Base-by-base conservation (phyloP, 2,888 invertebrate species). In the Listrodromus nycthemerus region DNA sequence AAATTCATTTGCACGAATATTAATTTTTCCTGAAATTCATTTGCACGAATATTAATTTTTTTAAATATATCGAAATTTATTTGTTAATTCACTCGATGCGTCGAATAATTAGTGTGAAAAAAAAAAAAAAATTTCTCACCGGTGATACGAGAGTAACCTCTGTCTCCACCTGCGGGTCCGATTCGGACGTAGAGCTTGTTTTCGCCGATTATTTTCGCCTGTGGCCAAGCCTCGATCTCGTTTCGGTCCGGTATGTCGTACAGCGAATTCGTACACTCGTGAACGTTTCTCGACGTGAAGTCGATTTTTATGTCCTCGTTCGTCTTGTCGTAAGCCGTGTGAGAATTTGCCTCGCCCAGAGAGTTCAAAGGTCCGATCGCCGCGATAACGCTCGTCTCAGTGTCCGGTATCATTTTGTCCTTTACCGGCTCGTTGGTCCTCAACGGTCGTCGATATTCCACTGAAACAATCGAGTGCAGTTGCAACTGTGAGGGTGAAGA, bases 311-410 rank as follows among this genome's bases (percentile, higher is more conserved):
- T 95, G 89, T 97, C 97, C 73, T 94, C 95, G 86, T 95, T 95
- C 0, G 96, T 97, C 88, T 96, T 96, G 90, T 97, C 97, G 91
- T 95, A 95, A 84, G 95, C 95, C 71, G 96, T 95, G 92, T 98
- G 98, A 0, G 98, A 97, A 89, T 97, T 97, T 5, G 98, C 97
- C 92, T 98, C 98, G 88, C 96, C 96, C 74, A 96, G 94, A 0
- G 95, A 94, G 94, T 97, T 98, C 41, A 98, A 94, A 0, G 97
- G 96, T 0, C 98, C 98, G 88, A 98, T 97, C 4, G 98, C 98
- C 0, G 98, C 98, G 75, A 98, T 97, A 3, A 98, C 96, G 33
- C 96, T 97, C 30, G 97, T 96, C 41, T 96, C 96, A 0, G 96
- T 94, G 30, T 96, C 95, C 0, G 96, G 95, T 71, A 97, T 95